Conservation (phyloP, 2,113 vertebrate genomes). For the Hemiprocne comata region DNA sequence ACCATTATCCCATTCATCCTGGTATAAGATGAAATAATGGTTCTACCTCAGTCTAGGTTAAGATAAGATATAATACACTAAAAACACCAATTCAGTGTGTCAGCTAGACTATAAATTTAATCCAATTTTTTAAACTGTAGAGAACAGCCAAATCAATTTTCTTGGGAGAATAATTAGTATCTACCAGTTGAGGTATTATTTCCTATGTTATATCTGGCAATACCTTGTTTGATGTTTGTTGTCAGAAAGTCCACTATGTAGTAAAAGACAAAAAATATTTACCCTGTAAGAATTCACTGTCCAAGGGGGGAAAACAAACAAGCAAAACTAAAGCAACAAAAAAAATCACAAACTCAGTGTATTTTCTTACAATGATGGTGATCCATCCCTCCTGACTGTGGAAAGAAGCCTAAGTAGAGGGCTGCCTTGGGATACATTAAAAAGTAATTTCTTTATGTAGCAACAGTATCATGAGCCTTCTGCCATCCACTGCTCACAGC, state of each 20-base stretch:
- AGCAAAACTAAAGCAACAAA: not conserved
- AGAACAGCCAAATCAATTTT: not conserved
- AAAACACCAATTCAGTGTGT: not conserved
- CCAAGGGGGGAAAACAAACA: accelerated
- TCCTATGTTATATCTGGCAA: not conserved
- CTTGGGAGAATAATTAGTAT: not conserved
- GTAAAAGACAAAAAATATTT: not conserved
- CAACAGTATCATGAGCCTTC: not conserved
- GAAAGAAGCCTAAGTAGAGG: not conserved
- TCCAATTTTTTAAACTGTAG: not conserved
- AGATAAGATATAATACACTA: not conserved
- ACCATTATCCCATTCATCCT: not conserved
- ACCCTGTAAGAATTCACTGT: not conserved
- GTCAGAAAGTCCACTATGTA: not conserved
- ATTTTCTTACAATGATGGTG: not conserved
- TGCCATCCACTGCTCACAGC: not conserved
- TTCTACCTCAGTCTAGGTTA: not conserved
- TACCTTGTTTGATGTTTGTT: not conserved
- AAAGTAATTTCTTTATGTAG: not conserved
- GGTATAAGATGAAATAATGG: not conserved
- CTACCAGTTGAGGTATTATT: not conserved
- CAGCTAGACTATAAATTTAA: not conserved
- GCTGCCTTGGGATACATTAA: not conserved
- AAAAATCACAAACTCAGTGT: not conserved
- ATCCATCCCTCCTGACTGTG: accelerated